Evolutionary conservation across 2,888 invertebrate genomes (phyloP), one percentile per base, ranked within the genome.

Genomic region (Lithodes maja): DNA sequence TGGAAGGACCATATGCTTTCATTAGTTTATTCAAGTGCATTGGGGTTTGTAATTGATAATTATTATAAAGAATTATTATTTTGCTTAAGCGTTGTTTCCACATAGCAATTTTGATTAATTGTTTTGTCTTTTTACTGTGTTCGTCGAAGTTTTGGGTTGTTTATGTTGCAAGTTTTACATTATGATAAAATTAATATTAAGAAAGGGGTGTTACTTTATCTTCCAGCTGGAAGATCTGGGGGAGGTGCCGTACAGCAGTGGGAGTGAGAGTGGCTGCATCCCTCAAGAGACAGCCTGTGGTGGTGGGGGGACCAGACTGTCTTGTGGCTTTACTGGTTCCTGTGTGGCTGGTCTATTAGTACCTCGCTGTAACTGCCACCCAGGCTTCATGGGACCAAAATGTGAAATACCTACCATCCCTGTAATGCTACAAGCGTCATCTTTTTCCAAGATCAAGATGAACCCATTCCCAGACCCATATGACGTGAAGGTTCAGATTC

Each of bases 231-330:
- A 86, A 17, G 91, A 99, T 93, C 94, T 99, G 92, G 98, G 97
- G 0, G 93, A 93, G 2, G 97, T 98, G 0, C 96, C 97, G 0
- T 95, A 96, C 55, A 95, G 95, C 52, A 96, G 96, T 93, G 96
- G 96, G 1, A 96, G 96, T 93, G 95, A 96, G 0, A 15, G 17
- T 15, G 96, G 96, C 52, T 98, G 97, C 69, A n/a, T 49, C 3
- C 71, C 84, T 17, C 89, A 87, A 50, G 85, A 86, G 7, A 5
- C n/a, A 15, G 78, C 83, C 53, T 91, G 91, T 86, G n/a, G 50
- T 5, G 52, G 9, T 86, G n/a, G 50, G 15, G 52, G 9, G 7
- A 52, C 71, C 15, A 61, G 61, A 61, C 61, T 61, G 5, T 74
- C 54, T n/a, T 91, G 91, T 33, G 89, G 91, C 2, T 71, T 85